Conservation (phyloP, 2,888 invertebrate genomes). For the Perizoma flavofasciatum region DNA sequence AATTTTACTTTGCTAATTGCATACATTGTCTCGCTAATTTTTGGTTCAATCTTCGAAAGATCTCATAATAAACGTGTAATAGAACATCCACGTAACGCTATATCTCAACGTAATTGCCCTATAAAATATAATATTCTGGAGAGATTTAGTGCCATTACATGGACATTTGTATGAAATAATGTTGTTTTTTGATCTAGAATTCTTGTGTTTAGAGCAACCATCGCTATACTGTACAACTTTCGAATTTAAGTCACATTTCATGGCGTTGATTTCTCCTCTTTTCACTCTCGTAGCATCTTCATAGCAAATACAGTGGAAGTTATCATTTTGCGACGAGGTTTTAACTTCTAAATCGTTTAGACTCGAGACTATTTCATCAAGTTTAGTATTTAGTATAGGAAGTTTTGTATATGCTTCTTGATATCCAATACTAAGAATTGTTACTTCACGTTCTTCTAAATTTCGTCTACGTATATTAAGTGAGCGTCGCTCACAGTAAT, state of each 20-base stretch:
- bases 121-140: slow-evolving; percentile 18
- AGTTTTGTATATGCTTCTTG: slow-evolving; percentile 24
- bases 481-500: slow-evolving; percentile 72
- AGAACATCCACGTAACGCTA: slow-evolving; percentile 22
- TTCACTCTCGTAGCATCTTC: slow-evolving; percentile 44
- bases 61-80: slow-evolving; percentile 18
- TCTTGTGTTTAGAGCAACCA: slow-evolving; percentile 10
- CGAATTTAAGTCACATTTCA: slow-evolving; percentile 8
- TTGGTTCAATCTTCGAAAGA: slow-evolving; percentile 16
- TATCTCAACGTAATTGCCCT: slow-evolving; percentile 26
- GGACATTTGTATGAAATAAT: slow-evolving; percentile 30
- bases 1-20: background rate
- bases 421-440: slow-evolving; percentile 16
- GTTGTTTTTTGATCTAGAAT: slow-evolving; percentile 23
- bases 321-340: slow-evolving; percentile 10
- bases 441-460: slow-evolving; percentile 37
- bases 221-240: slow-evolving; percentile 1
- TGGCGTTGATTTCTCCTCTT: slow-evolving; percentile 37
- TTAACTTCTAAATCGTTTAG: slow-evolving; percentile 3
- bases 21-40: slow-evolving; percentile 3
- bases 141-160: slow-evolving; percentile 36
- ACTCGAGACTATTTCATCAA: slow-evolving; percentile 13
- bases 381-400: slow-evolving; percentile 12
- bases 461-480: slow-evolving; percentile 58
- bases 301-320: slow-evolving; percentile 41